Base-by-base conservation (phyloP, 2,113 vertebrate genomes). In the Anguilla rostrata region DNA sequence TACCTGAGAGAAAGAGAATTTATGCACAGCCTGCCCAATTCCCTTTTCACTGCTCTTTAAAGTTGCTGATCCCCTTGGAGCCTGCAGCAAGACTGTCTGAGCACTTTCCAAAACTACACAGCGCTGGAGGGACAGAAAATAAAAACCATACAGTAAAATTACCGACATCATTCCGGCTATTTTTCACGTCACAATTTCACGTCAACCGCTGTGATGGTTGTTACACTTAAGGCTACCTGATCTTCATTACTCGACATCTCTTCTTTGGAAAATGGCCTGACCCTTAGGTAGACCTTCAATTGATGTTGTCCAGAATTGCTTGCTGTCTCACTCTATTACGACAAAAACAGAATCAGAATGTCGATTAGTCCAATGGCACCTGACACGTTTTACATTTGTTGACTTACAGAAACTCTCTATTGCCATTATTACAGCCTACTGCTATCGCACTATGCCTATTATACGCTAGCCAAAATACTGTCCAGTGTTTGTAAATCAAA, bases 41-140 rank as follows among this genome's bases (percentile, higher is more conserved):
- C 97, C 96, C 84, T 92, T 97, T 88, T 97, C 97, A 78, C 96
- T 96, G 92, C 93, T 96, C 90, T 96, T 97, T 95, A 96, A 91
- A 56, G 94, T 92, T 88, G 94, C 94, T 66, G 97, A 98, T 7
- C 96, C 97, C 91, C 95, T 97, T 0, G 97, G 97, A 80, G 97
- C 97, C 46, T 90, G 93, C 89, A 98, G 94, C 0, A 92, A 91
- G 83, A 96, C 95, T 4, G 90, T 94, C 88, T 96, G 96, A 0
- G 91, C 26, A 90, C 95, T 94, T 88, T 97, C 95, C 91, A 97
- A 92, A 90, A 94, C 94, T 29, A 98, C 89, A 90, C 97, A 98
- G 20, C 91, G 91, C 97, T 98, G 90, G 85, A 39, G 0, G 1
- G 29, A 57, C 4, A 29, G 2, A 60, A 39, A 22, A 29, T 5